Evolutionary conservation across 2,113 vertebrate genomes (phyloP).

Genomic region (Melanocharis versteri): DNA sequence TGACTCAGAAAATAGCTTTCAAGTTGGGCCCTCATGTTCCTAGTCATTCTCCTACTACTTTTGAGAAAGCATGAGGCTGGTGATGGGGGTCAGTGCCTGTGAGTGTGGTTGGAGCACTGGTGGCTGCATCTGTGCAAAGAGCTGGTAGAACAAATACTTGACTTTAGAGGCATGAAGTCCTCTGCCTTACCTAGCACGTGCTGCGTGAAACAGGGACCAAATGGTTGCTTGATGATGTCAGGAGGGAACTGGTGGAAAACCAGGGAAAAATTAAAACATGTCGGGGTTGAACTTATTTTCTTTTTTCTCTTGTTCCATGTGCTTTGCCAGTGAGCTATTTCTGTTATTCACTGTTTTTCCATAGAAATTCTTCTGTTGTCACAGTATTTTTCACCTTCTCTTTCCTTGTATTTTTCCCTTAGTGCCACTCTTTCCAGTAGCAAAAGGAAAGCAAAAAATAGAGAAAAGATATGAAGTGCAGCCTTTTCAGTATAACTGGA

Average conservation of each 20-base stretch:
- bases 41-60: not conserved
- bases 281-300: not conserved
- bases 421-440: not conserved
- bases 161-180: not conserved
- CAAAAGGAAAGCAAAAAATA: not conserved
- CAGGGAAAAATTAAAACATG: slow-evolving; percentile 44
- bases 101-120: fast-evolving
- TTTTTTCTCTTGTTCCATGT: not conserved
- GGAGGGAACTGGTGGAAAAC: slow-evolving; percentile 20
- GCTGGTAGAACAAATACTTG: not conserved
- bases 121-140: not conserved
- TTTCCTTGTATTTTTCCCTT: not conserved
- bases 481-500: not conserved
- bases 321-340: slow-evolving; percentile 43
- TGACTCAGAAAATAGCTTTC: not conserved
- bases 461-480: not conserved
- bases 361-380: not conserved
- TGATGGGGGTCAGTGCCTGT: not conserved
- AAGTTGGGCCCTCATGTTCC: not conserved
- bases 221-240: slow-evolving; percentile 35
- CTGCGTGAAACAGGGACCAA: slow-evolving; percentile 4
- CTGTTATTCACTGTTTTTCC: slow-evolving; percentile 22
- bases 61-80: not conserved
- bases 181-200: not conserved
- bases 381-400: not conserved